Percentiles rank a stretch among this genome's conserved stretches.
Conservation (phyloP, 2,888 invertebrate species). For the Troides oblongomaculatus region DNA sequence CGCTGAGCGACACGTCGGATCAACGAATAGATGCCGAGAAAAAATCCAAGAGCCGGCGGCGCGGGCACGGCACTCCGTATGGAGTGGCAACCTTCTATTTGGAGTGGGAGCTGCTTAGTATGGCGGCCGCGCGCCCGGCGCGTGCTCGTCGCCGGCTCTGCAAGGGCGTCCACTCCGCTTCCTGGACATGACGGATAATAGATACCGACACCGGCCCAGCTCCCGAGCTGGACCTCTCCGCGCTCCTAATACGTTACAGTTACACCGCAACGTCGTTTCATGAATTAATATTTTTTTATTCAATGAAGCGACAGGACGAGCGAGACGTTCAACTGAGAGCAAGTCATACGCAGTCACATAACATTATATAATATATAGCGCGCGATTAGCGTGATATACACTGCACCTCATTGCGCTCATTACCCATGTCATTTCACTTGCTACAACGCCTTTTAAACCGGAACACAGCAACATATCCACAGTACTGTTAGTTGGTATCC, state of each 20-base stretch:
- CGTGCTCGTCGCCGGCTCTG: conserved; percentile 30
- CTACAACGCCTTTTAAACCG: too few relatives aligned
- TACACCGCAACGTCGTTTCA: background rate
- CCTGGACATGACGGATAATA: conserved; percentile 61
- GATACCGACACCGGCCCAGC: background rate
- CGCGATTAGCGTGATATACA: too few relatives aligned
- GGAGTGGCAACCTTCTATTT: conserved; percentile 47
- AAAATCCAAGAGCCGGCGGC: conserved; percentile 15
- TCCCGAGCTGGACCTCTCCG: background rate
- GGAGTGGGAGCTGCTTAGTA: conserved; percentile 42
- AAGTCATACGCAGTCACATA: too few relatives aligned
- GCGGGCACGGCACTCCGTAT: conserved; percentile 30
- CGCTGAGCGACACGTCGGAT: conserved; percentile 7
- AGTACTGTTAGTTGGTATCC: too few relatives aligned
- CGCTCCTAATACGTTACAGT: background rate
- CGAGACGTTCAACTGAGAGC: too few relatives aligned
- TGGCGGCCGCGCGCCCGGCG: conserved; percentile 39
- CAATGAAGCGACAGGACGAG: too few relatives aligned
- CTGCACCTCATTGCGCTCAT: too few relatives aligned
- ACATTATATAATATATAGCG: too few relatives aligned
- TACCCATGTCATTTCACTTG: too few relatives aligned
- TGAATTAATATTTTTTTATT: too few relatives aligned
- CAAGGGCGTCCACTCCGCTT: conserved; percentile 72
- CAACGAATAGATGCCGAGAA: conserved; percentile 2
- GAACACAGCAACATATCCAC: too few relatives aligned